Conservation (phyloP, 1,140 invertebrate genomes). For the Drosophila pallidifrons region DNA sequence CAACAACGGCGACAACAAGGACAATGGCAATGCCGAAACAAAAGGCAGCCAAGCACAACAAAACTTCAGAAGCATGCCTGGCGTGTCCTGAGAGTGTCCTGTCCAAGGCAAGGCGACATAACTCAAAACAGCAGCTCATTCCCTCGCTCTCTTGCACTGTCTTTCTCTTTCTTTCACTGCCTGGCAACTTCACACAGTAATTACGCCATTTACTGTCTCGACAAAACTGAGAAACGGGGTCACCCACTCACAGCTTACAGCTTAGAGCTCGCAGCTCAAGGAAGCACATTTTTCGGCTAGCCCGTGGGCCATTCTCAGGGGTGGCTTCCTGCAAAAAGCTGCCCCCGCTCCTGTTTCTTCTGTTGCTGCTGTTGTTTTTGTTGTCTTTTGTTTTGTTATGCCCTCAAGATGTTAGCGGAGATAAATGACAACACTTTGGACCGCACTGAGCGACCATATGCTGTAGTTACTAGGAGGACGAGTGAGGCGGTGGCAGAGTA, state of each 20-base stretch:
- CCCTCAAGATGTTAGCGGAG: slow-evolving; percentile 73
- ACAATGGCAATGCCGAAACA: slow-evolving; percentile 72
- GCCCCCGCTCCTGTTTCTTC: slow-evolving; percentile 3
- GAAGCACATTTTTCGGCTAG: slow-evolving; percentile 59
- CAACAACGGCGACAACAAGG: slow-evolving; percentile 65
- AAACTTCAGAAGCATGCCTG: slow-evolving; percentile 32
- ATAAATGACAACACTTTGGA: slow-evolving; percentile 76
- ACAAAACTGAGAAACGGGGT: slow-evolving; percentile 57
- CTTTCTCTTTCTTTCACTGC: background rate
- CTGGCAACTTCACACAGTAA: slow-evolving; percentile 73
- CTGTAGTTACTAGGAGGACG: background rate
- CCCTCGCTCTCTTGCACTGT: background rate
- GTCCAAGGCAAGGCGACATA: slow-evolving; percentile 62
- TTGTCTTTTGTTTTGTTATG: slow-evolving; percentile 56
- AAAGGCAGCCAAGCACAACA: slow-evolving; percentile 61
- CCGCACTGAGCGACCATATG: slow-evolving; percentile 15
- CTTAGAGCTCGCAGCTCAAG: slow-evolving; percentile 15
- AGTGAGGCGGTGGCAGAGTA: background rate
- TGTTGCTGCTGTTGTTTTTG: slow-evolving; percentile 24
- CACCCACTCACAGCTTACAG: slow-evolving; percentile 52
- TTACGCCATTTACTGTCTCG: slow-evolving; percentile 81
- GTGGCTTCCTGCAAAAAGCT: slow-evolving; percentile 32
- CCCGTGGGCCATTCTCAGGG: slow-evolving; percentile 31
- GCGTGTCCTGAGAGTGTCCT: slow-evolving; percentile 29
- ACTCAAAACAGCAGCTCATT: slow-evolving; percentile 68